Base-by-base conservation (phyloP, 2,888 invertebrate genomes). In the Lepeophtheirus nordmannii region DNA sequence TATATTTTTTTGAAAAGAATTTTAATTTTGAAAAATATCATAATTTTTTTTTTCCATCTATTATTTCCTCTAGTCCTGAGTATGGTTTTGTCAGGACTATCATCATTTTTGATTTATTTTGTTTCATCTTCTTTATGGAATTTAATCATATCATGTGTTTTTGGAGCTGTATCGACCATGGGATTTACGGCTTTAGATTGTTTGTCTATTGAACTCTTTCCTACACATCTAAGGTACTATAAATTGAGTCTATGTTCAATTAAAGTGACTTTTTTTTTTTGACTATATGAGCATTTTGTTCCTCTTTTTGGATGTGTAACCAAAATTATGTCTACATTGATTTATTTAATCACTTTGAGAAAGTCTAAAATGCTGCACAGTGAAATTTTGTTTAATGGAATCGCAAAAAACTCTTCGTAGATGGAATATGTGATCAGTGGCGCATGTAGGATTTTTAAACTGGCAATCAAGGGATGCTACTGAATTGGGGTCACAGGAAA, bases 141-240 rank as follows among this genome's bases (percentile, higher is more conserved):
- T 68, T 67, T 71, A 30, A 68, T 68, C 17, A 61, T 77, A 67
- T 74, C 75, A 9, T 76, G 76, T 69, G 67, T 75, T 20, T 77
- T 77, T 71, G 74, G 75, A 39, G 75, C 74, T 7, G 72, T 77
- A 1, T 74, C 75, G 37, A 74, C 74, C 14, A 71, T 76, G 39
- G 76, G 76, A n/a, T 77, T 76, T 73, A 77, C 75, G 65, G 87
- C 91, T 7, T 80, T 92, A 69, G 91, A 91, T 79, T 92, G 92
- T 74, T 82, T 93, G 71, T 88, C 89, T 73, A 89, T 89, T 30
- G 93, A 93, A 79, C 86, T 92, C 69, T 92, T 91, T 76, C 92
- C 92, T 41, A 92, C 92, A 57, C 85, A 88, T 77, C 80, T 92
- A 73, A 83, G 89, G 87, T 63, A 62, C 10, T 7, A 7, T 7